Conservation (phyloP, 2,797 vertebrate genomes). For the Atherinosoma microstoma region DNA sequence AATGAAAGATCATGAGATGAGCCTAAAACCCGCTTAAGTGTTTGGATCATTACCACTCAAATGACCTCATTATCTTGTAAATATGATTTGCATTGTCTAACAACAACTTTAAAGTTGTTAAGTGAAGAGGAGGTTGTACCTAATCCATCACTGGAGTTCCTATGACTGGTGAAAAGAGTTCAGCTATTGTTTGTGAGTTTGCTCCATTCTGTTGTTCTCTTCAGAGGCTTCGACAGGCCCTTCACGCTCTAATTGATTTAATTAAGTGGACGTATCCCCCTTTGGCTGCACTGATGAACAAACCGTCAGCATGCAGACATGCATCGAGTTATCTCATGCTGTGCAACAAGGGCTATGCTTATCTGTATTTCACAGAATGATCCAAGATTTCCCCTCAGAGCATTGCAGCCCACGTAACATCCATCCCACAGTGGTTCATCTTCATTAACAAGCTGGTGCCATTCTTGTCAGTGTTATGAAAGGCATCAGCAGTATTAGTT, state of each 20-base stretch:
- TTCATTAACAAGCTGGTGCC: conserved; percentile 46
- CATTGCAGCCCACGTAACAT: conserved; percentile 39
- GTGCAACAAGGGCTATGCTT: conserved; percentile 52
- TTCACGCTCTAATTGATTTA: conserved; percentile 80
- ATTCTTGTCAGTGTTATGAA: conserved; percentile 26
- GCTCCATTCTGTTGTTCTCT: conserved; percentile 47
- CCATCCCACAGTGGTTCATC: conserved; percentile 41
- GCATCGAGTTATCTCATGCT: conserved; percentile 54
- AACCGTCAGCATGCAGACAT: conserved; percentile 41
- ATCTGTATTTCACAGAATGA: conserved; percentile 67
- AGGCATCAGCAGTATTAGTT: conserved; percentile 13
- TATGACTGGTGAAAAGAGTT: conserved; percentile 36
- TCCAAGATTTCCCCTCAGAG: conserved; percentile 55
- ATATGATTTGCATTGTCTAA: not conserved
- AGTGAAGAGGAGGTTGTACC: not conserved
- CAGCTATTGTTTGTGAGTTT: conserved; percentile 41
- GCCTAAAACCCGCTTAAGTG: not conserved
- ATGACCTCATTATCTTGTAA: not conserved
- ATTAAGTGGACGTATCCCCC: conserved; percentile 66
- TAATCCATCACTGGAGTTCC: conserved; percentile 3
- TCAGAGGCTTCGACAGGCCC: conserved; percentile 48
- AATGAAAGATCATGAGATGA: not conserved
- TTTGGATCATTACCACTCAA: not conserved
- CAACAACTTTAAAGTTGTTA: not conserved
- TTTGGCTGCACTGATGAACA: conserved; percentile 62